Evolutionary conservation across 2,888 invertebrate species (phyloP), one percentile per base, ranked within the genome.

Genomic region (Quadroppia sp.): DNA sequence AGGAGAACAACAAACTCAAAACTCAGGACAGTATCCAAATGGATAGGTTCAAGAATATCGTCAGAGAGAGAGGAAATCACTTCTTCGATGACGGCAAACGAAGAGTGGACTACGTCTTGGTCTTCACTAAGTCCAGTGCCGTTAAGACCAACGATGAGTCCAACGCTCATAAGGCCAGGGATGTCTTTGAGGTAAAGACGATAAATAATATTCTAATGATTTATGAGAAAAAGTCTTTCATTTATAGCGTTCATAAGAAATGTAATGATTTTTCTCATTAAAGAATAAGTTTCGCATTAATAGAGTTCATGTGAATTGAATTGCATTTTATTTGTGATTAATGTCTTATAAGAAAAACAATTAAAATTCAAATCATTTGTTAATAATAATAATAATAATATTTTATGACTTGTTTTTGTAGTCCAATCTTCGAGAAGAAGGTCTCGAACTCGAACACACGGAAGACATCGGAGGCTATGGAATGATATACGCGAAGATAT

Each of bases 381-480:
- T n/a, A n/a, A n/a, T n/a, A n/a, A n/a, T n/a, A n/a, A n/a, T n/a
- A n/a, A n/a, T n/a, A n/a, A n/a, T n/a, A n/a, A n/a, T n/a, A n/a
- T 30, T 20, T 20, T 32, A 2, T 61, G 23, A 59, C 17, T 81
- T 84, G 78, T 82, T 88, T 40, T 92, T 90, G 81, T 90, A 92
- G 80, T 82, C 83, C 75, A 90, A 90, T 82, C 85, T 92, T 71
- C 84, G 86, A 76, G 85, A 85, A 25, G 91, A 92, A 81, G 92
- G 92, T 0, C 82, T 92, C 67, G 86, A 89, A 79, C 82, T 91
- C 75, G 92, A 92, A 81, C 84, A 87, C 76, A 90, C 89, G 78
- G 84, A 86, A 67, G 86, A 77, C 64, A 74, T 75, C 30, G 73
- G 30, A 20, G 75, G 75, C 32, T 69, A 74, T 71, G 75, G 75